Evolutionary conservation across 2,888 invertebrate genomes (phyloP).

Genomic region (Ptychoptera contaminata): DNA sequence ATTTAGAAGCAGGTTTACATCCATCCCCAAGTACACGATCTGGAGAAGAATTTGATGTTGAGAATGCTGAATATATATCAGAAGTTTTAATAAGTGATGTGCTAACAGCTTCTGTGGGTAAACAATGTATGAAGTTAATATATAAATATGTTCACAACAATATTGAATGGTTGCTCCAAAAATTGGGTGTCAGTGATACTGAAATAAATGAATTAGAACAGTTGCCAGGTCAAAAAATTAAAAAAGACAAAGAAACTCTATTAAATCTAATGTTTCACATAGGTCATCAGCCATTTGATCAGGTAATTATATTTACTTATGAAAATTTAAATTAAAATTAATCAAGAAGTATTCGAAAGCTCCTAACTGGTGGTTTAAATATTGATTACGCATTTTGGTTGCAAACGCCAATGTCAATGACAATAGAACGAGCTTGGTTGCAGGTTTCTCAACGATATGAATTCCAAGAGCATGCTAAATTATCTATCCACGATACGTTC

Average conservation of each 20-base stretch:
- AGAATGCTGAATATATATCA: slow-evolving; percentile 32
- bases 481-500: slow-evolving; percentile 29
- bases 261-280: slow-evolving; percentile 69
- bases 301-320: slow-evolving; percentile 33
- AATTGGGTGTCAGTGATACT: slow-evolving; percentile 33
- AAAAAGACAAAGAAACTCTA: slow-evolving; percentile 34
- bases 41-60: slow-evolving; percentile 29
- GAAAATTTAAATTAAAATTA: not conserved
- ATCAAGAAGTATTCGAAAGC: slow-evolving; percentile 15
- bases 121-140: slow-evolving; percentile 40
- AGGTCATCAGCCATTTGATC: slow-evolving; percentile 57
- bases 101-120: slow-evolving; percentile 42
- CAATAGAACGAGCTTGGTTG: slow-evolving; percentile 30
- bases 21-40: slow-evolving; percentile 17
- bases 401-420: slow-evolving; percentile 31
- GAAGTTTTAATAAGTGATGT: slow-evolving; percentile 47
- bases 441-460: slow-evolving; percentile 32
- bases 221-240: slow-evolving; percentile 28
- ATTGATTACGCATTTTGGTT: slow-evolving; percentile 33
- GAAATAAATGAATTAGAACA: slow-evolving; percentile 22
- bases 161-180: slow-evolving; percentile 48
- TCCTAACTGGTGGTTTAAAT: slow-evolving; percentile 31
- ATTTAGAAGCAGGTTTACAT: slow-evolving; percentile 10
- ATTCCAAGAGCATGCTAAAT: slow-evolving; percentile 28
- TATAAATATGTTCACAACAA: slow-evolving; percentile 55